Evolutionary conservation across 2,113 vertebrate species (phyloP), one percentile per base, ranked within the genome.

Genomic region (Anguilla japonica): DNA sequence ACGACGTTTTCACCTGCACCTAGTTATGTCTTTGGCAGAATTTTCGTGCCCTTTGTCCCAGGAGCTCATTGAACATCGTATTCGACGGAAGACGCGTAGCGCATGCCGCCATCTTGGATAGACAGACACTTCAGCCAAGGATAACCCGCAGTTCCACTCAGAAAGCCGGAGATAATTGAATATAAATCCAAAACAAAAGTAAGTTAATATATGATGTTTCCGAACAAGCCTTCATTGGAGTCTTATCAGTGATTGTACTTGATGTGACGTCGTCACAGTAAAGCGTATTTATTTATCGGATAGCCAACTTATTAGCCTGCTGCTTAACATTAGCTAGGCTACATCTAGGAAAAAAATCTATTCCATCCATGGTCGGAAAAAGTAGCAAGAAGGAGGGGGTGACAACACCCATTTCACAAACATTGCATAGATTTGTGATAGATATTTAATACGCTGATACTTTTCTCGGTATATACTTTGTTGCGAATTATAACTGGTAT

Each of bases 51-150:
- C 56, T 34, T 82, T 46, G 79, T 81, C 79, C 79, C 40, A 50
- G 5, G 56, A 60, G 39, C 56, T 34, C 29, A 60, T 29, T 34
- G 82, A 83, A 50, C 50, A 29, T 40, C 53, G 18, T 75, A 41
- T 56, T 14, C 85, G 79, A 57, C 85, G 85, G 85, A 86, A 63
- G 53, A 41, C 79, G 79, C 79, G 39, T 41, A 67, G 85, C 41
- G 79, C 79, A 29, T 11, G 56, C 79, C 79, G 85, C 85, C 85
- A 86, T 86, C 85, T 86, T 86, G 85, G 85, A 46, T 22, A 34
- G 79, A 83, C 16, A 60, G 57, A 46, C 22, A 81, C 79, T 60
- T 86, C 13, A 41, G 84, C 79, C 79, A 63, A 79, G 85, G 79
- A 67, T 60, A 57, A 41, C 79, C 56, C 79, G 57, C 79, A 34